Conservation (phyloP, 2,888 invertebrate genomes). For the Cordilura impudica region DNA sequence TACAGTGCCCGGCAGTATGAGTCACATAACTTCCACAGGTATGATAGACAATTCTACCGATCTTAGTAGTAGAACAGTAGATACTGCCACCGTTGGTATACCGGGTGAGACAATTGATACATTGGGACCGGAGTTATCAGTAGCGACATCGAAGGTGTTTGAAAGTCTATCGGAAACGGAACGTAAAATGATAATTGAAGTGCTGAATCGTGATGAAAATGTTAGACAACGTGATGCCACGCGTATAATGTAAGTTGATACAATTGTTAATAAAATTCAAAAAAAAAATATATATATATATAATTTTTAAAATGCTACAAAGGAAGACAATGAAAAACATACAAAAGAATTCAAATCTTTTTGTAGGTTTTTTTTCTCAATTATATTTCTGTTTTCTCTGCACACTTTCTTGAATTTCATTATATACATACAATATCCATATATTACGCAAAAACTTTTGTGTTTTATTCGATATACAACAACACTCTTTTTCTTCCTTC, state of each 20-base stretch:
- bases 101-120: constrained; percentile 73
- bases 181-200: constrained; percentile 80
- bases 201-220: constrained; percentile 80
- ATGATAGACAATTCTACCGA: constrained; percentile 49
- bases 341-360: no score
- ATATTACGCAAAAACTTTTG: no score
- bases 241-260: constrained; percentile 79
- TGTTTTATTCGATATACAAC: no score
- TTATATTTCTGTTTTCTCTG: no score
- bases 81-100: constrained; percentile 69
- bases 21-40: constrained; percentile 45
- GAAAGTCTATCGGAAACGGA: constrained; percentile 78
- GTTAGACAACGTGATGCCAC: constrained; percentile 79
- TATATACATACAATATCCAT: no score
- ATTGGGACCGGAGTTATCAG: constrained; percentile 74
- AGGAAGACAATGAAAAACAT: no score
- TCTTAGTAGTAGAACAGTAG: constrained; percentile 59
- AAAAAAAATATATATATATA: no score
- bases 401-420: no score
- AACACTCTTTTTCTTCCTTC: no score
- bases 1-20: constrained; percentile 30
- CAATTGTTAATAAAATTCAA: no score
- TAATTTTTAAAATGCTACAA: no score
- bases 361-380: no score
- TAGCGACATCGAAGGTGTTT: constrained; percentile 75